Evolutionary conservation across 1,140 invertebrate genomes (phyloP).

Genomic region (Drosophila neocordata): DNA sequence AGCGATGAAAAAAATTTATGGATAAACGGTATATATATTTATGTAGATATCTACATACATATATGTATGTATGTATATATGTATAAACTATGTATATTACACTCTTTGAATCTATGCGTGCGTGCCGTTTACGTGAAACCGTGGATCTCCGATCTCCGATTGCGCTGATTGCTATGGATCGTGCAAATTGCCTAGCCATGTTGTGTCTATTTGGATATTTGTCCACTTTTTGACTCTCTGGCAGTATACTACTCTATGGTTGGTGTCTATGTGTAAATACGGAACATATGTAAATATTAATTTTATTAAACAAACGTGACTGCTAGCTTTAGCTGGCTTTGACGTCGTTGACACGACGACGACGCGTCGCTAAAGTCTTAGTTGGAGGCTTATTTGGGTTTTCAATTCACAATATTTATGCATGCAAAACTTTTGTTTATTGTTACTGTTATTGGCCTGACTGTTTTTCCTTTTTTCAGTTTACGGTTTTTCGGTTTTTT

Average conservation of each 20-base stretch:
- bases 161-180: conserved; percentile 41
- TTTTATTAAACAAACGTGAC: conserved; percentile 80
- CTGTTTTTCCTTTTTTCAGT: not conserved
- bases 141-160: conserved; percentile 30
- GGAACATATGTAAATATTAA: conserved; percentile 81
- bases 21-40: not conserved
- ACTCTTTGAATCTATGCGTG: conserved; percentile 11
- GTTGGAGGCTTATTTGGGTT: conserved; percentile 57
- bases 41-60: not conserved
- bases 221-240: conserved; percentile 65
- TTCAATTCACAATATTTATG: conserved; percentile 64
- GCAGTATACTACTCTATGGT: not conserved
- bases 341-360: conserved; percentile 40
- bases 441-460: conserved; percentile 41
- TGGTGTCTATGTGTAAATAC: conserved; percentile 57
- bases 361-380: conserved; percentile 45
- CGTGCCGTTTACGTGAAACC: conserved; percentile 22
- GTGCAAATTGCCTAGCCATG: conserved; percentile 74
- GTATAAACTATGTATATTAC: not conserved
- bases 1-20: not conserved
- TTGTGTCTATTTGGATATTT: conserved; percentile 63
- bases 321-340: conserved; percentile 48
- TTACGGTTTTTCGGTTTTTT: conserved; percentile 11
- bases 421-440: conserved; percentile 52
- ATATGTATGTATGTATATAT: not conserved